Evolutionary conservation across 2,113 vertebrate species (phyloP).

Genomic region (Neogobius melanostomus): DNA sequence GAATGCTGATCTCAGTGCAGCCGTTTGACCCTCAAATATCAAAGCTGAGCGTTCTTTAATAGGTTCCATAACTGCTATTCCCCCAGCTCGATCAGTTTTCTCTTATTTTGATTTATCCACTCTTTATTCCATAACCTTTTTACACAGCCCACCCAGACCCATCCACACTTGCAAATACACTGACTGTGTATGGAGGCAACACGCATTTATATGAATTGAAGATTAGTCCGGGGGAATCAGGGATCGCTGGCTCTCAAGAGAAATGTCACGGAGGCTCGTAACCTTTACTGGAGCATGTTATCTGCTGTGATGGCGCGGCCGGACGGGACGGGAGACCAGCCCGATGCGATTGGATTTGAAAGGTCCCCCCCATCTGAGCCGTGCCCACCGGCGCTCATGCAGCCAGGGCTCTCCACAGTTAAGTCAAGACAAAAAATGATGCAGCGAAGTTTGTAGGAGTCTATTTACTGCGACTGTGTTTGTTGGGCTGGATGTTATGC

Average conservation of each 20-base stretch:
- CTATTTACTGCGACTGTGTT: slow-evolving; percentile 14
- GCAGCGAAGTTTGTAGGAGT: slow-evolving; percentile 52
- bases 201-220: slow-evolving; percentile 42
- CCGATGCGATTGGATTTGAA: slow-evolving; percentile 76
- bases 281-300: slow-evolving; percentile 78
- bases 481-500: too few species aligned
- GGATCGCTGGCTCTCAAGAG: slow-evolving; percentile 68
- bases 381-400: slow-evolving; percentile 63
- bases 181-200: slow-evolving; percentile 14
- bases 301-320: slow-evolving; percentile 73
- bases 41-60: slow-evolving; percentile 37
- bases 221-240: slow-evolving; percentile 59
- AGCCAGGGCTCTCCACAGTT: slow-evolving; percentile 64
- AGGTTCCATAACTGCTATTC: slow-evolving; percentile 39
- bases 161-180: background rate
- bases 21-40: slow-evolving; percentile 14
- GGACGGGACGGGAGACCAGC: slow-evolving; percentile 49
- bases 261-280: slow-evolving; percentile 79
- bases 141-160: slow-evolving; percentile 31
- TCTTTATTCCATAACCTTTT: slow-evolving; percentile 43
- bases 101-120: slow-evolving; percentile 45
- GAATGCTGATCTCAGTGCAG: slow-evolving; percentile 21
- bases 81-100: slow-evolving; percentile 39
- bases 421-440: slow-evolving; percentile 49
- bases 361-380: slow-evolving; percentile 71